phyloP scores from a whole-genome alignment of 2,113 vertebrate species.

The Campylomormyrus numenius region DNA sequence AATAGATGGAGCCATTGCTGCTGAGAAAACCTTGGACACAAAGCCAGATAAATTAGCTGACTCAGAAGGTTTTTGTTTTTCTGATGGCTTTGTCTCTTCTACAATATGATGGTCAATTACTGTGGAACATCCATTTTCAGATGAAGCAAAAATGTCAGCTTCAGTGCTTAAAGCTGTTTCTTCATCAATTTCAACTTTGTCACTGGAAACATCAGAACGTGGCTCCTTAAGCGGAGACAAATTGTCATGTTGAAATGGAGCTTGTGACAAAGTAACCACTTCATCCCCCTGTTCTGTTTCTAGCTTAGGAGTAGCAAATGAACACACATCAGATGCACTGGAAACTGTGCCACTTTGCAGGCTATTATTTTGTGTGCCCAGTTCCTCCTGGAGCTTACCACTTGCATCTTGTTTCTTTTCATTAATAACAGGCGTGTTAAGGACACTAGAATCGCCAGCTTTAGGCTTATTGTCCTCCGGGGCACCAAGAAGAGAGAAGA shows the following conservation, averaged over 20 bases:
- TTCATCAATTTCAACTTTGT: conserved; percentile 13
- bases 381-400: conserved; percentile 12
- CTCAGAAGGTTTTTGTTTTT: conserved; percentile 46
- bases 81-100: conserved; percentile 28
- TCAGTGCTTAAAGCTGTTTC: conserved; percentile 19
- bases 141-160: conserved; percentile 12
- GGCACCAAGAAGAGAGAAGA: conserved; percentile 47
- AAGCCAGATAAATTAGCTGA: conserved; percentile 76
- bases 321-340: conserved; percentile 16
- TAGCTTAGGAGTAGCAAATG: not conserved
- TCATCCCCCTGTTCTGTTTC: conserved; percentile 23
- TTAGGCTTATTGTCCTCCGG: conserved; percentile 46
- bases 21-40: conserved; percentile 70
- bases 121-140: conserved; percentile 28
- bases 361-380: conserved; percentile 13
- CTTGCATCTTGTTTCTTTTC: conserved; percentile 51
- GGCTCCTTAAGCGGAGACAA: not conserved
- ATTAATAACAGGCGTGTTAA: conserved; percentile 58
- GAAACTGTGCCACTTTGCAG: conserved; percentile 1
- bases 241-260: conserved; percentile 21
- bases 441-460: conserved; percentile 59
- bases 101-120: conserved; percentile 22
- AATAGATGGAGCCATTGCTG: conserved; percentile 52
- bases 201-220: conserved; percentile 23
- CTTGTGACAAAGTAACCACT: not conserved